phyloP scores from a whole-genome alignment of 2,113 vertebrate genomes.

The Sarotherodon lohbergeri region DNA sequence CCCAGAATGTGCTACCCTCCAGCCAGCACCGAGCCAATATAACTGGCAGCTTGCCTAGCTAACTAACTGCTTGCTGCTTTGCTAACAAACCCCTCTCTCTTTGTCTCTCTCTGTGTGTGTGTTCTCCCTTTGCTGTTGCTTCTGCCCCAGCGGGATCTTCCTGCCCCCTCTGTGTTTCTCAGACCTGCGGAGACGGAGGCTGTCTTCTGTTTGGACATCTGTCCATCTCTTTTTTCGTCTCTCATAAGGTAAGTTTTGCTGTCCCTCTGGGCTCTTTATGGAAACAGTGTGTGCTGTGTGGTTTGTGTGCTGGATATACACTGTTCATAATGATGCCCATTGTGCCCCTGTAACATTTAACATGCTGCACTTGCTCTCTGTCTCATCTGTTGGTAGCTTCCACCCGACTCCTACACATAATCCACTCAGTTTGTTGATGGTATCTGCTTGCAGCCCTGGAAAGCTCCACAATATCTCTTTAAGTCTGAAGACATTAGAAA shows the following conservation, averaged over 20 bases:
- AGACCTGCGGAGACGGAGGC: slow-evolving; percentile 12
- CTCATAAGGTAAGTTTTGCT: slow-evolving; percentile 50
- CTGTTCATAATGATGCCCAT: not conserved
- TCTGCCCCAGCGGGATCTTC: not conserved
- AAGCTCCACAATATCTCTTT: not conserved
- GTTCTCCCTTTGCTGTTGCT: not conserved
- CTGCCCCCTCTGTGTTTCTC: not conserved
- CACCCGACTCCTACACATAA: not conserved
- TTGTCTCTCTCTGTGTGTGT: not conserved
- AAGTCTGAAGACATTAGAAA: not conserved
- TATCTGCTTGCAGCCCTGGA: not conserved
- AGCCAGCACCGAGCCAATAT: slow-evolving; percentile 14
- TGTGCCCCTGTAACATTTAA: not conserved
- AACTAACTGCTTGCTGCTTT: slow-evolving; percentile 4
- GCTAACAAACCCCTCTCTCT: slow-evolving; percentile 41
- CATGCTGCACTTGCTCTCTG: not conserved
- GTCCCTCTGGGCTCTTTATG: not conserved
- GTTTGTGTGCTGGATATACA: not conserved
- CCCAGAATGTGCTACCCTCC: slow-evolving; percentile 67
- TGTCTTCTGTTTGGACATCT: slow-evolving; percentile 48
- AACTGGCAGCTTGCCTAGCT: slow-evolving; percentile 10
- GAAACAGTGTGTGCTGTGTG: not conserved
- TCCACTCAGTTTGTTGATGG: not conserved
- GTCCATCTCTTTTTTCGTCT: slow-evolving; percentile 52
- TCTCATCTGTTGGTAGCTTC: not conserved